Conservation (phyloP, 2,888 invertebrate species). For the Tiliacea citrago region DNA sequence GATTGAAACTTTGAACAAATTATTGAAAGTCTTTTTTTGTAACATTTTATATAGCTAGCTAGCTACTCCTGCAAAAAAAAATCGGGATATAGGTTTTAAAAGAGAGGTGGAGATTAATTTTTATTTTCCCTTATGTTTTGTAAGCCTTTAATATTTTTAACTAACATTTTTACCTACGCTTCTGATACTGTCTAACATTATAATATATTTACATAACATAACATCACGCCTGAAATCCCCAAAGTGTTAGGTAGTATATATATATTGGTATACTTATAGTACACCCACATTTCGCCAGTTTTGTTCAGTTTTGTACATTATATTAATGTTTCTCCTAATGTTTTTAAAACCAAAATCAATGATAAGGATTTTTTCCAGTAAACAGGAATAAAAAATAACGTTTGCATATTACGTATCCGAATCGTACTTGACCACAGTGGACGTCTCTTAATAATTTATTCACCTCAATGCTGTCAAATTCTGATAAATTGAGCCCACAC, state of each 20-base stretch:
- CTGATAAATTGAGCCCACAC: constrained; percentile 25
- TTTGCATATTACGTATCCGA: neutral
- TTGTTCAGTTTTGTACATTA: too few relatives aligned
- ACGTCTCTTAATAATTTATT: constrained; percentile 1
- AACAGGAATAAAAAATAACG: neutral
- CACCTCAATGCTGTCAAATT: constrained; percentile 3
- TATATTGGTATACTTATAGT: too few relatives aligned
- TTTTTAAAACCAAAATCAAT: constrained; percentile 5
- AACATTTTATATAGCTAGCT: too few relatives aligned
- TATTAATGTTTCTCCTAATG: neutral
- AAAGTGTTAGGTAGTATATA: too few relatives aligned
- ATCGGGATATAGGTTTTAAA: neutral
- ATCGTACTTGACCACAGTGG: neutral
- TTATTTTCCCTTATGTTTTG: neutral
- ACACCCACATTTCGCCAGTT: too few relatives aligned
- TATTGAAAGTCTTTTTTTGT: neutral
- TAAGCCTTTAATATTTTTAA: neutral
- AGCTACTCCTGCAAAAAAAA: neutral
- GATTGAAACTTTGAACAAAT: neutral
- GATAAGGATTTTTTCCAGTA: neutral
- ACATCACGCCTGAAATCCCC: too few relatives aligned
- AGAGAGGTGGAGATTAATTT: neutral
- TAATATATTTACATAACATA: too few relatives aligned
- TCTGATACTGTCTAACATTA: neutral
- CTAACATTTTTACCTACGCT: neutral